Conservation (phyloP, 2,888 invertebrate species). For the Uloborus plumipes region DNA sequence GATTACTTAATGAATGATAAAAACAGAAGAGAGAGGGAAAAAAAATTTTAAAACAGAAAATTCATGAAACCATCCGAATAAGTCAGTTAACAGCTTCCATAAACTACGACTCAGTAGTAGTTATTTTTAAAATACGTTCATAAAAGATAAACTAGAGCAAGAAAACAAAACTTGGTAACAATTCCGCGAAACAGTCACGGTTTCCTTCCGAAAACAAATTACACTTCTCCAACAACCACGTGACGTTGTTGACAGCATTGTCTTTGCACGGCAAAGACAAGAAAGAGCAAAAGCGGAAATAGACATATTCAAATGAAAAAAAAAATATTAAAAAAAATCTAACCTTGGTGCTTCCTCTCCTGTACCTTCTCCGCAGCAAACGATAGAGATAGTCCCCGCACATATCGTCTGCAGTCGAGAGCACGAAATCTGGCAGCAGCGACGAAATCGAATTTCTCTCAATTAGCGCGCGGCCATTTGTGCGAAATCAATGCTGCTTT, state of each 20-base stretch:
- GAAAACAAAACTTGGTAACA: not conserved
- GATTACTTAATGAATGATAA: too few relatives aligned
- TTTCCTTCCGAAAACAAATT: not conserved
- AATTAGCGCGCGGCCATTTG: not conserved
- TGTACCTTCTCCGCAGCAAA: slow-evolving; percentile 12
- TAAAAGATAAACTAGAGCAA: too few relatives aligned
- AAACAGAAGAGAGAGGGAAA: too few relatives aligned
- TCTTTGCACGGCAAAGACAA: not conserved
- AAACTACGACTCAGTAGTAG: too few relatives aligned
- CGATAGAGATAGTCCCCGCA: slow-evolving; percentile 45
- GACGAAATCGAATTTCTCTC: not conserved
- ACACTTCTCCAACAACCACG: slow-evolving; percentile 1
- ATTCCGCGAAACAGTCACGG: not conserved
- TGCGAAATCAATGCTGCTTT: not conserved
- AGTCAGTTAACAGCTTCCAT: too few relatives aligned
- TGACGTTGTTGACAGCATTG: not conserved
- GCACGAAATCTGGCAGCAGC: slow-evolving; percentile 1
- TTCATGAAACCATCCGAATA: too few relatives aligned
- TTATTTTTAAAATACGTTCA: too few relatives aligned
- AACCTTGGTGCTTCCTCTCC: slow-evolving; percentile 37
- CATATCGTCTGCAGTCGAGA: slow-evolving; percentile 11
- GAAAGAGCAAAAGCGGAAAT: too few relatives aligned
- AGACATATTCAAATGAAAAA: too few relatives aligned
- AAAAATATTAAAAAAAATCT: slow-evolving; percentile 12
- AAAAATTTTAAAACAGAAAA: too few relatives aligned